Evolutionary conservation across 2,888 invertebrate species (phyloP), one percentile per base, ranked within the genome.

Genomic region (Eumacrocentrus americanus): DNA sequence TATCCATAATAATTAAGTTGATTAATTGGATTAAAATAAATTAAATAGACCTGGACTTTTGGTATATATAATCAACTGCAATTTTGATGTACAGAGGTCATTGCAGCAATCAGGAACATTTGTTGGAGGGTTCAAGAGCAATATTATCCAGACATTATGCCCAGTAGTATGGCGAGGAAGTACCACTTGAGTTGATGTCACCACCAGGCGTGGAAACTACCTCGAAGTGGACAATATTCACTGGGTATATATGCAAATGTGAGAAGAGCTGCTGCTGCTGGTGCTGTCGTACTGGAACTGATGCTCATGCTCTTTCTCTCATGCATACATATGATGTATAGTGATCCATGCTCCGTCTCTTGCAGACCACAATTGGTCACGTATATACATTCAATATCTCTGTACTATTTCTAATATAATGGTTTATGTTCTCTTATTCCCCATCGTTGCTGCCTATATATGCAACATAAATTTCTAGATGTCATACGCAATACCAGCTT

Each of bases 211-310:
- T 34, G 22, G 54, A 55, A 59, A 38, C 53, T 40, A 40, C 38
- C 54, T 55, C 50, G 29, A 54, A 48, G 54, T 60, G 54, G 38
- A 54, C 54, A 54, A 54, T 60, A 59, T 54, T 16, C 54, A 42
- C 11, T 44, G 54, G 18, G 4, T 29, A 9, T n/a, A 52, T 44
- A 54, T 54, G 54, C 54, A 44, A 54, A 54, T 54, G n/a, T n/a
- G n/a, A n/a, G n/a, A n/a, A n/a, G n/a, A n/a, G n/a, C n/a, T n/a
- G n/a, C n/a, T n/a, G 25, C 29, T 42, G 29, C 20, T 22, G 34
- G 44, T 14, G 14, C 44, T 54, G 44, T 35, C 53, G 40, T 53
- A n/a, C 22, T n/a, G 14, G 12, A 53, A 25, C 16, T 14, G 22
- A 53, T 53, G 38, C 53, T 18, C 42, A 42, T 23, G 53, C 37